Percentiles rank a stretch among this genome's conserved stretches.
Conservation (phyloP, 1,140 invertebrate species). For the Brachionus rubens region DNA sequence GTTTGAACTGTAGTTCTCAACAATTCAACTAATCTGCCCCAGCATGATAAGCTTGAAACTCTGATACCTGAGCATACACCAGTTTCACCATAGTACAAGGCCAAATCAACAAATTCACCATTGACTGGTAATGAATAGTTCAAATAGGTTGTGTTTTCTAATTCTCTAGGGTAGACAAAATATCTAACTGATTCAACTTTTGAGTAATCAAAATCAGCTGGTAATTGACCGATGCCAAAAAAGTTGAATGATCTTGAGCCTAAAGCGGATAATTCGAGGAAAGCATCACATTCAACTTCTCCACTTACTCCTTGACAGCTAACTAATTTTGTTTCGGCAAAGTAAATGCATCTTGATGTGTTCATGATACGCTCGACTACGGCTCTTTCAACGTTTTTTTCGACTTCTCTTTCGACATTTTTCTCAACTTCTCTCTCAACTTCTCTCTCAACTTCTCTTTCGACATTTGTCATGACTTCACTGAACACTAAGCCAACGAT, state of each 20-base stretch:
- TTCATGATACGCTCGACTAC: neutral
- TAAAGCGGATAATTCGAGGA: neutral
- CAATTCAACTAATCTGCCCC: slow-evolving; percentile 4
- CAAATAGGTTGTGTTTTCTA: slow-evolving; percentile 26
- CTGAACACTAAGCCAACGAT: neutral
- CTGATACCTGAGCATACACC: neutral
- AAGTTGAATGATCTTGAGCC: neutral
- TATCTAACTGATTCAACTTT: neutral
- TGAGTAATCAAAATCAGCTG: neutral
- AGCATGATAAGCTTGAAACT: slow-evolving; percentile 31
- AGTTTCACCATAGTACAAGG: slow-evolving; percentile 16
- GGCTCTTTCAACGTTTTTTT: no score
- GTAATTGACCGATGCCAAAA: slow-evolving; percentile 21
- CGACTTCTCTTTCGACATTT: no score
- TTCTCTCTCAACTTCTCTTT: no score
- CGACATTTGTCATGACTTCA: neutral
- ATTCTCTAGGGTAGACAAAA: neutral
- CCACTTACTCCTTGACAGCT: slow-evolving; percentile 3
- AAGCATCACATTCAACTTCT: slow-evolving; percentile 44
- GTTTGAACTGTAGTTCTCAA: neutral
- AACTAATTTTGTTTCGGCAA: neutral
- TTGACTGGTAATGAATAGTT: neutral
- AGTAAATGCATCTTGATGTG: slow-evolving; percentile 7
- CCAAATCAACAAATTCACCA: neutral
- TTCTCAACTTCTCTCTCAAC: neutral